Conservation (phyloP, 2,113 vertebrate genomes). For the Rhea pennata region DNA sequence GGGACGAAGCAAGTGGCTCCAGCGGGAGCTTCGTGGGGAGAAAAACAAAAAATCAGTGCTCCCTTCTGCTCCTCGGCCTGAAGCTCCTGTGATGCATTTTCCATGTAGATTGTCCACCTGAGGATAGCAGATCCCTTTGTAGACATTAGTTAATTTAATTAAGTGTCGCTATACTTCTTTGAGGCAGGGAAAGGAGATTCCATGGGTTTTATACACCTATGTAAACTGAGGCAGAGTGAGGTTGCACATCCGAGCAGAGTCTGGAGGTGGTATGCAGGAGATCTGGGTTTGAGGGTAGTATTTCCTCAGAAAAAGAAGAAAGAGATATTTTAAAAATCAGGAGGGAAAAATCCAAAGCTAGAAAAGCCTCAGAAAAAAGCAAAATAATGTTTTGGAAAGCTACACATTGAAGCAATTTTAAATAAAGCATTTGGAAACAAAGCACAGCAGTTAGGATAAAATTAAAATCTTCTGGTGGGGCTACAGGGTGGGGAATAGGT, state of each 20-base stretch:
- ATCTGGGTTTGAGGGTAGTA: background rate
- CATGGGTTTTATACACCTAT: background rate
- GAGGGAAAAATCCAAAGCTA: conserved; percentile 2
- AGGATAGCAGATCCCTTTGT: conserved; percentile 20
- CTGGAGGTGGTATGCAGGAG: background rate
- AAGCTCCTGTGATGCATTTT: background rate
- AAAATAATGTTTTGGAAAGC: conserved; percentile 46
- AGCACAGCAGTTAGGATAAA: conserved; percentile 34
- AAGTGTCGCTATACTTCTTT: conserved; percentile 3
- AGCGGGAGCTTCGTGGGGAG: too few relatives aligned
- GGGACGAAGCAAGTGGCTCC: too few relatives aligned
- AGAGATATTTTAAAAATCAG: background rate
- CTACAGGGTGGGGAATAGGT: background rate
- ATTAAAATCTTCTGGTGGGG: conserved; percentile 68
- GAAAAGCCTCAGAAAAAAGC: conserved; percentile 53
- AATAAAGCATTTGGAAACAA: conserved; percentile 67
- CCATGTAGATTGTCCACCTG: conserved; percentile 52
- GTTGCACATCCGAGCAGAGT: background rate
- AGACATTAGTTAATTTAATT: conserved; percentile 33
- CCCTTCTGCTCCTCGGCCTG: background rate
- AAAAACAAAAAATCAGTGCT: too few relatives aligned
- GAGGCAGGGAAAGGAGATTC: conserved; percentile 22
- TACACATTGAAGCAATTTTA: conserved; percentile 71
- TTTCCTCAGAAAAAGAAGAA: background rate
- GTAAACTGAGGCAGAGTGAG: conserved; percentile 7